Percentiles rank a stretch among this genome's conserved stretches.
phyloP scores from a whole-genome alignment of 92 coral and sea anemone species.

The Heteractis magnifica region DNA sequence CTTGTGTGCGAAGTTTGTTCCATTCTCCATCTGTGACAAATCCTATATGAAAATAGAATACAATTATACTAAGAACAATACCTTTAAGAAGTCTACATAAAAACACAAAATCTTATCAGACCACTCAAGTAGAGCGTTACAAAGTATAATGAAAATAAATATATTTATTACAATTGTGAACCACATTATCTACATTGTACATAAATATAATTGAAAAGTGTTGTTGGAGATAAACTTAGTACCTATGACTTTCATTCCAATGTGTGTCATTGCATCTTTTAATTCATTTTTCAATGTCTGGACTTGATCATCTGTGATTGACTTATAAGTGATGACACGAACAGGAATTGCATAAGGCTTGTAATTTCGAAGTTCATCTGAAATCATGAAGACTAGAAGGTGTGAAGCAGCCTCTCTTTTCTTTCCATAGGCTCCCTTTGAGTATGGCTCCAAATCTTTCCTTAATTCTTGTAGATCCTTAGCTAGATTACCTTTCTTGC shows the following conservation, averaged over 20 bases:
- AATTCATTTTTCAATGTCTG: constrained; percentile 46
- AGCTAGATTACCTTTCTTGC: not conserved
- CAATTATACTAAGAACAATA: too few relatives aligned
- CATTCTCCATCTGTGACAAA: constrained; percentile 69
- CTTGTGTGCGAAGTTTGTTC: constrained; percentile 59
- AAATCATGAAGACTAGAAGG: constrained; percentile 5
- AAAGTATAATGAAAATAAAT: too few relatives aligned
- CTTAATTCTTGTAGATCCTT: constrained; percentile 27
- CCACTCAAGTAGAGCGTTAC: not conserved
- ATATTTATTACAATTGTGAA: too few relatives aligned
- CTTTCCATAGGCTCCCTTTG: constrained; percentile 40
- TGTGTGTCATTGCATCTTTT: constrained; percentile 39
- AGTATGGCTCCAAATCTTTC: constrained; percentile 43
- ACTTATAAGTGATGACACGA: constrained; percentile 41
- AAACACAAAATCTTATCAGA: not conserved
- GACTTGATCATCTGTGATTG: constrained; percentile 47
- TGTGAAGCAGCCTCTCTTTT: constrained; percentile 71
- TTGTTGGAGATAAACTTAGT: not conserved
- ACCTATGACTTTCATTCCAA: constrained; percentile 41
- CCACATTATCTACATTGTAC: too few relatives aligned
- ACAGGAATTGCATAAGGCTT: constrained; percentile 72
- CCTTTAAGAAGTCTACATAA: too few relatives aligned
- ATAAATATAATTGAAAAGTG: too few relatives aligned
- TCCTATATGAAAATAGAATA: not conserved
- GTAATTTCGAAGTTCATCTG: constrained; percentile 47